Evolutionary conservation across 2,888 invertebrate species (phyloP), one percentile per base, ranked within the genome.

Genomic region (Chrysolina americana): DNA sequence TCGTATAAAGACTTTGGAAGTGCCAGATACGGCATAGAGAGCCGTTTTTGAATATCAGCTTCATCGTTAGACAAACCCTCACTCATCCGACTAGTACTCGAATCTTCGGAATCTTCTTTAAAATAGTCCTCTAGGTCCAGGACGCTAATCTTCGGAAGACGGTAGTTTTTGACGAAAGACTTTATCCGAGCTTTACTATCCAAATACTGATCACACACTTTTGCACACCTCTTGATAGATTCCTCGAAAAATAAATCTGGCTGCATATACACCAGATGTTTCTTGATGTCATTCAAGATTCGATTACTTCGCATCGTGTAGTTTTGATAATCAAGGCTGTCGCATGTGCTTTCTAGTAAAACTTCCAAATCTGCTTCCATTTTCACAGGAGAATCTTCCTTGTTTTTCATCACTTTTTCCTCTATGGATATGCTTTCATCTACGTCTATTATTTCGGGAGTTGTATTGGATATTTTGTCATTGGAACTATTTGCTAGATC

Each of bases 1-100:
- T 77, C 75, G 15, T 73, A 47, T 56, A 79, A 59, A 13, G 72
- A 66, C 47, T 70, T 71, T 28, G 70, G 69, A 5, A 65, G 72
- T 0, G 17, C 11, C 0, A 77, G 41, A 23, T 70, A 73, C 13
- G 68, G 41, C 36, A 65, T 65, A 4, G 63, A 47, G 19, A 47
- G 63, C 28, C 41, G 59, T 28, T 65, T 59, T 48, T 66, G 65
- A 28, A 13, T 17, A n/a, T 28, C 66, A 11, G 28, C 10, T 17
- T 73, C 76, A 19, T 19, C 23, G 47, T n/a, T 53, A 10, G 41
- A 13, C 8, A n/a, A 28, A 23, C 41, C 41, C 11, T 68, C 56
- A 65, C 65, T 72, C 13, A 65, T 23, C 4, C 41, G 65, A 59
- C 64, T 74, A 10, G 48, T 65, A 28, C 41, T 65, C 6, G 70